Evolutionary conservation across 2,113 vertebrate species (phyloP).

Genomic region (Sphaerodactylus townsendi): DNA sequence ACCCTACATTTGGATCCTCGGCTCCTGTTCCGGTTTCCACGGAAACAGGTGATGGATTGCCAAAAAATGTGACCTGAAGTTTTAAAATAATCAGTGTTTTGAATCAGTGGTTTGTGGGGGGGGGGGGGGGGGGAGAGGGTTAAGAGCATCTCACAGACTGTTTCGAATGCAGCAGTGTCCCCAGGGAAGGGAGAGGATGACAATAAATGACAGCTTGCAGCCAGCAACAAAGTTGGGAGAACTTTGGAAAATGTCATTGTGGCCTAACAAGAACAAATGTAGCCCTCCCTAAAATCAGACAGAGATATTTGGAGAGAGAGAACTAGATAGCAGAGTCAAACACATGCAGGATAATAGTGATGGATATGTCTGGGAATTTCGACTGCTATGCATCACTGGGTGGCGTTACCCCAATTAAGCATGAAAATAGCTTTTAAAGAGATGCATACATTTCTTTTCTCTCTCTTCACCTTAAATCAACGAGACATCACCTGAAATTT

Average conservation of each 20-base stretch:
- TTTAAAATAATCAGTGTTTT: conserved; percentile 66
- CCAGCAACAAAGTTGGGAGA: conserved; percentile 37
- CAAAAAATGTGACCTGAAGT: conserved; percentile 59
- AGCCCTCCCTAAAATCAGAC: conserved; percentile 30
- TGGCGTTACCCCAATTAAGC: not conserved
- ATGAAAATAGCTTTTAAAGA: not conserved
- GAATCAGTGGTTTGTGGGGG: conserved; percentile 45
- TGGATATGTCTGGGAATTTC: not conserved
- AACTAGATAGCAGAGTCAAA: conserved; percentile 14
- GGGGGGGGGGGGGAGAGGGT: not conserved
- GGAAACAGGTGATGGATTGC: conserved; percentile 66
- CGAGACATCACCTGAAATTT: not conserved
- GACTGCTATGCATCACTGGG: conserved; percentile 7
- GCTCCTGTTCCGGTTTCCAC: conserved; percentile 60
- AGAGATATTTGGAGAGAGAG: conserved; percentile 32
- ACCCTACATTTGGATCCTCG: conserved; percentile 47
- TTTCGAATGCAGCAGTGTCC: conserved; percentile 31
- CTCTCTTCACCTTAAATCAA: not conserved
- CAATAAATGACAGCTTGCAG: conserved; percentile 45
- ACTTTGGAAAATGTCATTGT: conserved; percentile 40
- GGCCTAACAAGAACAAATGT: conserved; percentile 25
- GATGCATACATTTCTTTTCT: conserved; percentile 22
- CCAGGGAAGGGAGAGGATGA: conserved; percentile 19
- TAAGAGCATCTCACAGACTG: conserved; percentile 35
- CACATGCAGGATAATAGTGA: not conserved